Evolutionary conservation across 2,113 vertebrate genomes (phyloP).

Genomic region (Entosphenus tridentatus): DNA sequence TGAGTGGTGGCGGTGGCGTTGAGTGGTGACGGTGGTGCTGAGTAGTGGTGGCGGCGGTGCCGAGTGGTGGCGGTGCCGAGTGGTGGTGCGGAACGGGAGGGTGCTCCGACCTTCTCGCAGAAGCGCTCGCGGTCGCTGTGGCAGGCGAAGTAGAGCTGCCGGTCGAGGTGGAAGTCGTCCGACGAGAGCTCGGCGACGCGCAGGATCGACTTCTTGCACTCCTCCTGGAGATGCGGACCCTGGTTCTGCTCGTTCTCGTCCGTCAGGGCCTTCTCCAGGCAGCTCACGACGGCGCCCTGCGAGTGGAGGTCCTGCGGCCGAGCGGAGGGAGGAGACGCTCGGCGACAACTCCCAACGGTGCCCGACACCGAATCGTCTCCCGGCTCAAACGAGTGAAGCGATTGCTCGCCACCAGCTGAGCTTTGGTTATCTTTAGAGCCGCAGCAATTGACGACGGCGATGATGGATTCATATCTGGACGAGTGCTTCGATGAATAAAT

Average conservation of each 20-base stretch:
- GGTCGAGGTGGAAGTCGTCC: conserved; percentile 74
- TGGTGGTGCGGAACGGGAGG: no score
- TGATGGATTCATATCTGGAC: no score
- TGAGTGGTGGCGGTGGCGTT: no score
- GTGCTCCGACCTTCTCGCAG: conserved; percentile 57
- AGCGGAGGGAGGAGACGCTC: neutral
- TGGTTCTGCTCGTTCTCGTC: conserved; percentile 47
- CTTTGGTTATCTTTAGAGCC: no score
- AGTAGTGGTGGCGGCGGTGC: no score
- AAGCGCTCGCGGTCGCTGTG: conserved; percentile 73
- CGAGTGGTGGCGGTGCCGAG: no score
- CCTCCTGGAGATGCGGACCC: conserved; percentile 26
- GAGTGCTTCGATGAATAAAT: no score
- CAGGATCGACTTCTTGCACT: conserved; percentile 78
- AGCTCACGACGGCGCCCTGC: conserved; percentile 79
- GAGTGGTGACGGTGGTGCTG: no score
- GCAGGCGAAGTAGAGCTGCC: conserved; percentile 76
- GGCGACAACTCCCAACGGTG: neutral
- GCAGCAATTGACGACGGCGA: no score
- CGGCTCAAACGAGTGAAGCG: no score
- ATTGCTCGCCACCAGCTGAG: no score
- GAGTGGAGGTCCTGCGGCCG: conserved; percentile 56
- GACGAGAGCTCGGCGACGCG: conserved; percentile 86
- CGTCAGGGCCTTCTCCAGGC: conserved; percentile 71
- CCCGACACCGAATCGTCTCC: no score